Percentiles rank a stretch among this genome's conserved stretches.
Evolutionary conservation across 2,113 vertebrate genomes (phyloP).

Genomic region (Hipposideros armiger): DNA sequence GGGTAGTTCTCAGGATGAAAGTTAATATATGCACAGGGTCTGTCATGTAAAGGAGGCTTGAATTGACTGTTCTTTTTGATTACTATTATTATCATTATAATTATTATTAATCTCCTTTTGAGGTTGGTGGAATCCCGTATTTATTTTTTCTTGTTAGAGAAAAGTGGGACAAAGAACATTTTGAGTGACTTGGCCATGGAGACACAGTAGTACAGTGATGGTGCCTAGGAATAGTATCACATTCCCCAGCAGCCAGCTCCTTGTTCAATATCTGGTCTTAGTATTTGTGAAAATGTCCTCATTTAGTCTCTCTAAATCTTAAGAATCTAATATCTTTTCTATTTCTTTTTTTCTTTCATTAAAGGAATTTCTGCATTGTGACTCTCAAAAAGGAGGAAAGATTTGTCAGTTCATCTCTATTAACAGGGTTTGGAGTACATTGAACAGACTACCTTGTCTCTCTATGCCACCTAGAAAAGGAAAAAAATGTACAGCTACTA

Average conservation of each 20-base stretch:
- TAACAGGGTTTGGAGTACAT: background rate
- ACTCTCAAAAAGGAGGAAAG: background rate
- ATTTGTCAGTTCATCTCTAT: constrained; percentile 23
- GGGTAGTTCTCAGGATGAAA: background rate
- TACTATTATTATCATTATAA: background rate
- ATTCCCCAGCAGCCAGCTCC: background rate
- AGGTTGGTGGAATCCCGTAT: background rate
- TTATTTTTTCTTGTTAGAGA: background rate
- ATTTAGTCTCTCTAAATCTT: constrained; percentile 1
- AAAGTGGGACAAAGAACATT: background rate
- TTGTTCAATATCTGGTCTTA: background rate
- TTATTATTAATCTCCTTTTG: background rate
- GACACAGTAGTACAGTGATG: background rate
- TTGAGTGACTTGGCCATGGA: background rate
- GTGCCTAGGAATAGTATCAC: background rate
- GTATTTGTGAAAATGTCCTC: constrained; percentile 1
- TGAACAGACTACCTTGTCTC: background rate
- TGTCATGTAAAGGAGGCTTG: background rate
- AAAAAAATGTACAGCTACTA: constrained; percentile 12
- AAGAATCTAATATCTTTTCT: background rate
- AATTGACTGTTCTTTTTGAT: background rate
- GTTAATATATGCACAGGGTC: background rate
- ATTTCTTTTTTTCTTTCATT: constrained; percentile 33
- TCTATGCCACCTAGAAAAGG: background rate
- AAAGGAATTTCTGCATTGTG: background rate